Evolutionary conservation across 2,888 invertebrate species (phyloP).

Genomic region (Cosmia trapezina): DNA sequence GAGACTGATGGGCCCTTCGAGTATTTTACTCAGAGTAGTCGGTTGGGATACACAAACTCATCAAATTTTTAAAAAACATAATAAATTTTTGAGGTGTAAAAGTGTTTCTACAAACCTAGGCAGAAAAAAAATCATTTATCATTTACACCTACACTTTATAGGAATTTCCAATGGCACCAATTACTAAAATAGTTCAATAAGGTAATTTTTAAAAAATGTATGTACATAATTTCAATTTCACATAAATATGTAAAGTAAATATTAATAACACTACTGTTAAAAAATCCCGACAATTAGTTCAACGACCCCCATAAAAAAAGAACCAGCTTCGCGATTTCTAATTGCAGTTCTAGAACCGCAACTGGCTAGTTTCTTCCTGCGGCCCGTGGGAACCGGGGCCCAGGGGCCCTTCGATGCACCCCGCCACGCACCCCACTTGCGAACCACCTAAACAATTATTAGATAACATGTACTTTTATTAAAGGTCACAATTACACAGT

Average conservation of each 20-base stretch:
- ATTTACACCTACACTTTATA: not conserved
- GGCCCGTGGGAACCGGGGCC: conserved; percentile 64
- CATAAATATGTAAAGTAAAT: not conserved
- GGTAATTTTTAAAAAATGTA: not conserved
- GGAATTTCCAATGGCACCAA: not conserved
- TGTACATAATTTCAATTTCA: not conserved
- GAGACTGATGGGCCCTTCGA: not conserved
- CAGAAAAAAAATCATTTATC: not conserved
- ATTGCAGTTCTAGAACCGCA: conserved; percentile 53
- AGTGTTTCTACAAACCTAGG: not conserved
- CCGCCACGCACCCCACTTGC: conserved; percentile 56
- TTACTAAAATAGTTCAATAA: not conserved
- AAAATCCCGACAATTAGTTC: conserved; percentile 40
- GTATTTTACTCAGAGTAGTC: not conserved
- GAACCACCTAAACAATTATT: no score
- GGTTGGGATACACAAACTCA: not conserved
- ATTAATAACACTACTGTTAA: conserved; percentile 4
- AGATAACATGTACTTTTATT: no score
- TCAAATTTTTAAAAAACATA: not conserved
- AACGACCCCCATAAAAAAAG: conserved; percentile 23
- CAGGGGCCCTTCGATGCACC: conserved; percentile 54
- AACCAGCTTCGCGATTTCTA: conserved; percentile 49
- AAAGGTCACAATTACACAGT: no score
- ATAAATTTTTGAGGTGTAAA: not conserved
- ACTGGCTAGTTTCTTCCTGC: conserved; percentile 47